These are phyloP conservation scores for Patella caerulea DNA, from an alignment of 2,888 invertebrate genomes.

Conservation along the genomic window DNA sequence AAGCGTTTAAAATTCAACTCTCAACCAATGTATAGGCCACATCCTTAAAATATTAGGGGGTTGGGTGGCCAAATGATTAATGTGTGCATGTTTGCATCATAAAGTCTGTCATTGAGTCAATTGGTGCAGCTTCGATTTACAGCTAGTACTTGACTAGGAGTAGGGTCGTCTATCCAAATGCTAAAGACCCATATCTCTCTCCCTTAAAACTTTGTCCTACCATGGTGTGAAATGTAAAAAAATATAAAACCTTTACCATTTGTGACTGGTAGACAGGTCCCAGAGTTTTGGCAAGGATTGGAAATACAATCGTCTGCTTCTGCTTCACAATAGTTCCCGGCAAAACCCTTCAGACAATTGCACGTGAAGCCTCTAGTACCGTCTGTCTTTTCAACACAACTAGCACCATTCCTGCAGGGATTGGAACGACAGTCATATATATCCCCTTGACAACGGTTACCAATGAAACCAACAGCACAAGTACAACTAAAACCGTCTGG, in stretches of 20 bases:
- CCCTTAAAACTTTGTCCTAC: no score
- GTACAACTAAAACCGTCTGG: constrained; percentile 53
- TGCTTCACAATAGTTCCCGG: constrained; percentile 75
- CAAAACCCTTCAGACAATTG: constrained; percentile 63
- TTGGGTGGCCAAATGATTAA: no score
- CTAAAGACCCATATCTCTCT: no score
- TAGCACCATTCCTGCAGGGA: constrained; percentile 92
- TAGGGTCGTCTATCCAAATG: no score
- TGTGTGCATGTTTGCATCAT: no score
- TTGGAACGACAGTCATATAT: constrained; percentile 73
- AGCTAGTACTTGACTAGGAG: no score
- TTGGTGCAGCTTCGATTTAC: no score
- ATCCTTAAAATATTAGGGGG: no score
- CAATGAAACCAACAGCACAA: constrained; percentile 59
- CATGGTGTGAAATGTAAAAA: no score
- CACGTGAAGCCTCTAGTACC: constrained; percentile 74
- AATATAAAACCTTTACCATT: neutral
- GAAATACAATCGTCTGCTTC: constrained; percentile 36
- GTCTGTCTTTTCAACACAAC: constrained; percentile 74
- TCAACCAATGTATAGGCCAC: no score
- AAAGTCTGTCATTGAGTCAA: no score
- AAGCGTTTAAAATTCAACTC: no score
- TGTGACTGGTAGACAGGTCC: constrained; percentile 25
- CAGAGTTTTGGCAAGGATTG: constrained; percentile 44
- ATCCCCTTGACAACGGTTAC: constrained; percentile 57